Evolutionary conservation across 2,113 vertebrate species (phyloP).

Genomic region (Myrmecobius fasciatus): DNA sequence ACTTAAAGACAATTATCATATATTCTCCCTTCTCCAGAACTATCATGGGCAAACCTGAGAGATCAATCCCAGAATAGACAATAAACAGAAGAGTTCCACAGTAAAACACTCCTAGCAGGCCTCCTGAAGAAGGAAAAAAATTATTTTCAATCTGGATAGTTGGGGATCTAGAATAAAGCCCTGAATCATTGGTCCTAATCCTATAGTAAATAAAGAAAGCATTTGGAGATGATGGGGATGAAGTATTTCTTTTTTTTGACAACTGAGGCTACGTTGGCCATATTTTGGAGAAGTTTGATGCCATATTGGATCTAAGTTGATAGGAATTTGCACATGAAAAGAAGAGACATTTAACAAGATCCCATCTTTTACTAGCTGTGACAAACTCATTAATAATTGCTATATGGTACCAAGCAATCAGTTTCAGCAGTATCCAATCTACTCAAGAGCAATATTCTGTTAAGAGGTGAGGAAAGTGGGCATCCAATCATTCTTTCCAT

Average conservation of each 20-base stretch:
- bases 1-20: background rate
- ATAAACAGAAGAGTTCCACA: background rate
- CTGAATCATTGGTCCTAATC: background rate
- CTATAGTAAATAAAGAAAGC: background rate
- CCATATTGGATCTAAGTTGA: background rate
- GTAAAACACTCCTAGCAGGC: background rate
- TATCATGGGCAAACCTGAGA: background rate
- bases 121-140: background rate
- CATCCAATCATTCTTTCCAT: background rate
- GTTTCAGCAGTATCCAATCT: background rate
- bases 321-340: background rate
- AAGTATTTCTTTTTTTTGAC: background rate
- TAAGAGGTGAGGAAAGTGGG: background rate
- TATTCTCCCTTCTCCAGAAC: background rate
- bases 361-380: background rate
- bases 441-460: background rate
- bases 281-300: background rate
- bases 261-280: background rate
- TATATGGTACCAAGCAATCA: background rate
- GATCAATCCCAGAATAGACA: background rate
- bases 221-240: background rate
- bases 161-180: background rate
- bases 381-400: background rate
- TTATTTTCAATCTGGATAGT: background rate
- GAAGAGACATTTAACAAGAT: background rate